These are phyloP conservation scores for Piaya cayana DNA, from an alignment of 2,113 vertebrate genomes.

Conservation along the genomic window DNA sequence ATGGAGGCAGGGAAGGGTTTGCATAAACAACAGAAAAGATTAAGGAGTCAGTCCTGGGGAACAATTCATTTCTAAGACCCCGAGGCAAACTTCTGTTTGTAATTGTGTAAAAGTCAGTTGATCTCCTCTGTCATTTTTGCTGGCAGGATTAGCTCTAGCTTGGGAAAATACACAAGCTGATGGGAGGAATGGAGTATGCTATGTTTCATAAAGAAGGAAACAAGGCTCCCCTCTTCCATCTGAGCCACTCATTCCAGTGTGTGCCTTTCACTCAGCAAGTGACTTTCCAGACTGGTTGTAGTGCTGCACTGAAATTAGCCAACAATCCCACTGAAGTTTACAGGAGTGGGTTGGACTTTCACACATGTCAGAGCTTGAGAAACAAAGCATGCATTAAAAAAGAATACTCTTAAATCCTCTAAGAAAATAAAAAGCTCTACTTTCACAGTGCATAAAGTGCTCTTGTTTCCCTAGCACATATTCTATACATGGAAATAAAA, in stretches of 20 bases:
- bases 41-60: background rate
- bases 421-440: background rate
- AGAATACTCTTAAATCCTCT: background rate
- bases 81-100: background rate
- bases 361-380: constrained; percentile 17
- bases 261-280: background rate
- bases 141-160: background rate
- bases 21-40: background rate
- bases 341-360: constrained; percentile 8
- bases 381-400: constrained; percentile 30
- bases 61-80: background rate
- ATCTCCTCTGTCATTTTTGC: background rate
- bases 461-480: constrained; percentile 35
- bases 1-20: fast-evolving
- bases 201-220: background rate
- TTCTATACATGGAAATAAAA: constrained; percentile 23
- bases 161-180: background rate
- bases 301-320: constrained; percentile 15
- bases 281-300: background rate
- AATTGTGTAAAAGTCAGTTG: background rate
- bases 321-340: constrained; percentile 28
- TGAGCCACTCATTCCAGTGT: background rate
- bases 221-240: background rate
- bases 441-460: constrained; percentile 38
- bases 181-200: background rate